Evolutionary conservation across 2,888 invertebrate species (phyloP).

Genomic region (Aspidiotus rigidus): DNA sequence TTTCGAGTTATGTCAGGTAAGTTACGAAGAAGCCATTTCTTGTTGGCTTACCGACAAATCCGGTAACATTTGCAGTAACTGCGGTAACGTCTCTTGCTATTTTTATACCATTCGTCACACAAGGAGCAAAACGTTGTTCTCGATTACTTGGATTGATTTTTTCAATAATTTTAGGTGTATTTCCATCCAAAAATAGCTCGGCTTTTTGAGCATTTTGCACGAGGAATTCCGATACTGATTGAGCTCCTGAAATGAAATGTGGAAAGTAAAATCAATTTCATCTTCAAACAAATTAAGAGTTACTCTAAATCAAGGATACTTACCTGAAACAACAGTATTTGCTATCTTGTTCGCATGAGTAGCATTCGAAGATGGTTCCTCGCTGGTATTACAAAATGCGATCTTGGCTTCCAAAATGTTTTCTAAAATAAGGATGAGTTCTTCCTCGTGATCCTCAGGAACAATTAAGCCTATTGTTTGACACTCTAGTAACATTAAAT

Average conservation of each 20-base stretch:
- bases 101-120: conserved; percentile 51
- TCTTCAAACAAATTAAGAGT: not conserved
- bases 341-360: conserved; percentile 14
- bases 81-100: conserved; percentile 59
- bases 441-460: conserved; percentile 16
- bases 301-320: conserved; percentile 5
- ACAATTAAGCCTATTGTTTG: conserved; percentile 19
- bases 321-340: conserved; percentile 13
- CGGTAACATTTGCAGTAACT: conserved; percentile 58
- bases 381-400: conserved; percentile 18
- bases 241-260: conserved; percentile 49
- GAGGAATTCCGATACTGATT: conserved; percentile 57
- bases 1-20: not conserved
- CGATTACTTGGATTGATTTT: conserved; percentile 47
- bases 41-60: conserved; percentile 50
- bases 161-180: conserved; percentile 54
- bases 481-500: conserved; percentile 1
- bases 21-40: not conserved
- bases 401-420: conserved; percentile 26
- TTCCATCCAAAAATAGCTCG: conserved; percentile 51
- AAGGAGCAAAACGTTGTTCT: conserved; percentile 48
- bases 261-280: not conserved
- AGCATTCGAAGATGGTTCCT: conserved; percentile 8
- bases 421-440: conserved; percentile 18
- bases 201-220: conserved; percentile 58